Evolutionary conservation across 2,888 invertebrate species (phyloP).

Genomic region (Biston betularia): DNA sequence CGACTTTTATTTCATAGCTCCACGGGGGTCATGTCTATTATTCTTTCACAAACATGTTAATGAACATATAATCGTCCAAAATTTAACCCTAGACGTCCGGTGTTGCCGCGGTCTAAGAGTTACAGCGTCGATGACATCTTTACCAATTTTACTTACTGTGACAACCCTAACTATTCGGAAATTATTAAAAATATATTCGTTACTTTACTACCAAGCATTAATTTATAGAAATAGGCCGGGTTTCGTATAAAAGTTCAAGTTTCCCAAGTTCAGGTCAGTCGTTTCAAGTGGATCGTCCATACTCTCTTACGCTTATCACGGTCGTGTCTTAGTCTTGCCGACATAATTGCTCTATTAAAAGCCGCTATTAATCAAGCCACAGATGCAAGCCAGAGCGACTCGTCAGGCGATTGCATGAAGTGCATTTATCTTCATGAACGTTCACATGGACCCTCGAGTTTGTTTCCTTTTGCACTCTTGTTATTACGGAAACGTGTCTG

Average conservation of each 20-base stretch:
- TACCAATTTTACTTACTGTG: background rate
- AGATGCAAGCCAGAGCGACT: constrained; percentile 39
- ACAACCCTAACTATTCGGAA: background rate
- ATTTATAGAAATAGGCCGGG: background rate
- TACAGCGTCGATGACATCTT: too few relatives aligned
- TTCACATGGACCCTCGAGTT: constrained; percentile 29
- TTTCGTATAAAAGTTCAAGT: background rate
- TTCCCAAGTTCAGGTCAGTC: constrained; percentile 2
- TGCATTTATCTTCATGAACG: constrained; percentile 44
- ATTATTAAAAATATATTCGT: background rate
- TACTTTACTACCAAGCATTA: background rate
- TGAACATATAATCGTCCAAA: too few relatives aligned
- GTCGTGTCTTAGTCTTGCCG: constrained; percentile 35
- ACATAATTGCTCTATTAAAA: constrained; percentile 66
- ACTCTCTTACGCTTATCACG: constrained; percentile 17
- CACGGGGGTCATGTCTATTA: too few relatives aligned
- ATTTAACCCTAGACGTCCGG: too few relatives aligned
- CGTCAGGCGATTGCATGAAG: constrained; percentile 33
- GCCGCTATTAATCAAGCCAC: constrained; percentile 65
- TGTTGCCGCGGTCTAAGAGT: too few relatives aligned
- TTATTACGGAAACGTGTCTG: constrained; percentile 21
- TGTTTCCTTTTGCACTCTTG: constrained; percentile 29
- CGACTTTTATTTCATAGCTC: too few relatives aligned
- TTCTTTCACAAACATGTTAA: too few relatives aligned
- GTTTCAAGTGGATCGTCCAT: constrained; percentile 14